Evolutionary conservation across 2,113 vertebrate genomes (phyloP).

Genomic region (Antennarius striatus): DNA sequence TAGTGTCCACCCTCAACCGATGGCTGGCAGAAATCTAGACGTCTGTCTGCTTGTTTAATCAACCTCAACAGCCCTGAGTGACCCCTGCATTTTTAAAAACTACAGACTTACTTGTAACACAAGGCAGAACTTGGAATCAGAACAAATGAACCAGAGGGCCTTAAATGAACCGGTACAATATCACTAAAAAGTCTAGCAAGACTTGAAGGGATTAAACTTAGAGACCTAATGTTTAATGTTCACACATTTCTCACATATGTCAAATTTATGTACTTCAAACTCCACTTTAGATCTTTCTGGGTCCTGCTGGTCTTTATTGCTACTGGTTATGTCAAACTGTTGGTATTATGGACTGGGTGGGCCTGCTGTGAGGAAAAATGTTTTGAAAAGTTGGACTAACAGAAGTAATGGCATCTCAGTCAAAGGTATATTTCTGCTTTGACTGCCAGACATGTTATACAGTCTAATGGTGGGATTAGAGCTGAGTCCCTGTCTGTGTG

Average conservation of each 20-base stretch:
- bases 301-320: neutral
- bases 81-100: conserved; percentile 40
- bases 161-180: neutral
- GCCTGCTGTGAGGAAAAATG: neutral
- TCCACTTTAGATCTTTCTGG: conserved; percentile 1
- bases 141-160: neutral
- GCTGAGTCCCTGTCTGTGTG: no score
- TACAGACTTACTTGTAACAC: conserved; percentile 34
- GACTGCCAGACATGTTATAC: no score
- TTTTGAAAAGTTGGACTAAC: neutral
- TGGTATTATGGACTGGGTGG: neutral
- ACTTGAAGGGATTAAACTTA: no score
- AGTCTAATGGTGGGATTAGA: no score
- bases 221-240: no score
- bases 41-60: conserved; percentile 63
- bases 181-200: no score
- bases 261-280: neutral
- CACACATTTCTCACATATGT: no score
- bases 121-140: conserved; percentile 13
- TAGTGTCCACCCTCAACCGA: conserved; percentile 49
- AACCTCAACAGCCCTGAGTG: conserved; percentile 43
- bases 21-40: conserved; percentile 58
- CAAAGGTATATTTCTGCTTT: no score
- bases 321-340: conserved; percentile 8
- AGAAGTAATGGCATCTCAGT: no score